Percentiles rank a stretch among this genome's conserved stretches.
These are phyloP conservation scores for Phortica variegata DNA, from an alignment of 1,140 invertebrate genomes.

Conservation along the genomic window DNA sequence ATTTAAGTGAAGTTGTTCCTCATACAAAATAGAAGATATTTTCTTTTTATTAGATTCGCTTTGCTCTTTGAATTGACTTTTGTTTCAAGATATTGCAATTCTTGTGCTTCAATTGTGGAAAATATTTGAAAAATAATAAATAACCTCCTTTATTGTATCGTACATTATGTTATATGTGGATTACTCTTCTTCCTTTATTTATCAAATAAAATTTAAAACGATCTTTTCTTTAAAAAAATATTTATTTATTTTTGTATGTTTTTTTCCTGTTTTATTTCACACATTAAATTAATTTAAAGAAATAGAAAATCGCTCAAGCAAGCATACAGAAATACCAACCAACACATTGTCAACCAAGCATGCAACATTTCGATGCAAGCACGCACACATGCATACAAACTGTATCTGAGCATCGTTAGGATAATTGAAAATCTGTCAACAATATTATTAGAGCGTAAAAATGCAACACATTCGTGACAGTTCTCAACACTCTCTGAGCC, in stretches of 20 bases:
- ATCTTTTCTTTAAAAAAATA: neutral
- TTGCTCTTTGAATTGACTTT: too few species aligned
- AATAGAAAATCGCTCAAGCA: too few species aligned
- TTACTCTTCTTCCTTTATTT: too few species aligned
- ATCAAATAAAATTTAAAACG: too few species aligned
- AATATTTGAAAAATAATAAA: too few species aligned
- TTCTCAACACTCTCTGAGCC: neutral
- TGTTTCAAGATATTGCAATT: too few species aligned
- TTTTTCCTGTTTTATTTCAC: neutral
- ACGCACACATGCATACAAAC: neutral
- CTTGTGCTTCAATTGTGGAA: too few species aligned
- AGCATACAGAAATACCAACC: neutral
- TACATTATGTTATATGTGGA: too few species aligned
- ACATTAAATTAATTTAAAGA: too few species aligned
- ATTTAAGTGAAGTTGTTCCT: neutral
- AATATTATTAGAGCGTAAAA: slow-evolving; percentile 50
- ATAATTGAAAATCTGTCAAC: slow-evolving; percentile 52
- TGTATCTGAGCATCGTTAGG: slow-evolving; percentile 13
- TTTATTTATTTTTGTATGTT: neutral
- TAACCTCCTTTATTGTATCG: too few species aligned
- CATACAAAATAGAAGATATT: neutral
- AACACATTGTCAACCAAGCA: neutral
- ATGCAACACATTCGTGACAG: slow-evolving; percentile 30
- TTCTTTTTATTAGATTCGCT: neutral
- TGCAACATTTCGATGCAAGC: neutral